phyloP scores from a whole-genome alignment of 2,113 vertebrate genomes.

The Podarcis cretensis region DNA sequence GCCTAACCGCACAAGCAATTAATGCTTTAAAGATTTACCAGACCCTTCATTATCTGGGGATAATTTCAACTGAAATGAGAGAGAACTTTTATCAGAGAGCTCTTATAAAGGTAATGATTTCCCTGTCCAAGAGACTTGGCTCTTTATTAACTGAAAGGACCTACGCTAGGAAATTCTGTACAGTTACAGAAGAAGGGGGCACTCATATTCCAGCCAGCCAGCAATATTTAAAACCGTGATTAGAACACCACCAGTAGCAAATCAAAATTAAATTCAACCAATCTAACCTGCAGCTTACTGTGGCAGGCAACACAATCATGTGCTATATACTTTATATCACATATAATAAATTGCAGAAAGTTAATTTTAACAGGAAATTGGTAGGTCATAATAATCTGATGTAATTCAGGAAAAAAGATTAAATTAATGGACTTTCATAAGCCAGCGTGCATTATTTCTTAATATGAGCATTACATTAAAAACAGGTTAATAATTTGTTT shows the following conservation, averaged over 20 bases:
- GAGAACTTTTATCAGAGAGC: constrained; percentile 8
- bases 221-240: neutral
- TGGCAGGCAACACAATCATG: neutral
- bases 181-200: neutral
- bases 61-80: constrained; percentile 45
- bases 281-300: neutral
- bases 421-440: neutral
- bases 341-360: neutral
- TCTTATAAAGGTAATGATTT: constrained; percentile 15
- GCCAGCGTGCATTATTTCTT: neutral
- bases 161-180: neutral
- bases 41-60: constrained; percentile 33
- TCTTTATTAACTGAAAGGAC: neutral
- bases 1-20: constrained; percentile 51
- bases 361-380: neutral
- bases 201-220: neutral
- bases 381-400: neutral
- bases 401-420: neutral
- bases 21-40: constrained; percentile 42
- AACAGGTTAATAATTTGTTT: neutral
- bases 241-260: neutral
- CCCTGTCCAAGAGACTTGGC: accelerated
- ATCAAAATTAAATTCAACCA: neutral
- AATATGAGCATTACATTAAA: neutral
- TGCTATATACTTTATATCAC: neutral